Evolutionary conservation across 2,113 vertebrate genomes (phyloP).

Genomic region (Noctilio leporinus): DNA sequence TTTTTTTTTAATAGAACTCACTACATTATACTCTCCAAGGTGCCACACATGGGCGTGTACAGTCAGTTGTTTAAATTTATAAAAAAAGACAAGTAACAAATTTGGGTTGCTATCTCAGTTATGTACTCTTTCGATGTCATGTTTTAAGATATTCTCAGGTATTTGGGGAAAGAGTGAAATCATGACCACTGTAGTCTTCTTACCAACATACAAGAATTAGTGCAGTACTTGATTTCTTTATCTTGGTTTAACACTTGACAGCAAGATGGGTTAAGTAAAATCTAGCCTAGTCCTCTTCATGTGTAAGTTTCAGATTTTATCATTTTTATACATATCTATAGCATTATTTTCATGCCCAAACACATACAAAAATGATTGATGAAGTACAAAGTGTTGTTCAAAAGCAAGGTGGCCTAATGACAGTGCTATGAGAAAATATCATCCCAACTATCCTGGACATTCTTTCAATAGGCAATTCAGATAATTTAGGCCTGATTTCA

Average conservation of each 20-base stretch:
- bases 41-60: background rate
- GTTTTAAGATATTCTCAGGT: background rate
- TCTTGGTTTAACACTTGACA: background rate
- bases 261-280: background rate
- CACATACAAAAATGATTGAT: background rate
- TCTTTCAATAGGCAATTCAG: background rate
- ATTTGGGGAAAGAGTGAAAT: background rate
- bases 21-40: background rate
- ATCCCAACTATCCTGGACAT: background rate
- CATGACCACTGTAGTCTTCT: background rate
- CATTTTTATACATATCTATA: background rate
- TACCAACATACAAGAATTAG: background rate
- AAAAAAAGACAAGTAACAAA: background rate
- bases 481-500: background rate
- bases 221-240: background rate
- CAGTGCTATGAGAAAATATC: background rate
- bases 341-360: background rate
- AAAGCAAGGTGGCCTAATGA: background rate
- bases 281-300: background rate
- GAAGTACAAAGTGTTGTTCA: background rate
- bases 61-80: background rate
- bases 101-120: background rate
- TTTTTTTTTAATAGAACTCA: background rate
- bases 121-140: background rate
- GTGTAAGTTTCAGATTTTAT: background rate